phyloP scores from a whole-genome alignment of 64 coral and sea anemone genomes.

The Pocillopora verrucosa region DNA sequence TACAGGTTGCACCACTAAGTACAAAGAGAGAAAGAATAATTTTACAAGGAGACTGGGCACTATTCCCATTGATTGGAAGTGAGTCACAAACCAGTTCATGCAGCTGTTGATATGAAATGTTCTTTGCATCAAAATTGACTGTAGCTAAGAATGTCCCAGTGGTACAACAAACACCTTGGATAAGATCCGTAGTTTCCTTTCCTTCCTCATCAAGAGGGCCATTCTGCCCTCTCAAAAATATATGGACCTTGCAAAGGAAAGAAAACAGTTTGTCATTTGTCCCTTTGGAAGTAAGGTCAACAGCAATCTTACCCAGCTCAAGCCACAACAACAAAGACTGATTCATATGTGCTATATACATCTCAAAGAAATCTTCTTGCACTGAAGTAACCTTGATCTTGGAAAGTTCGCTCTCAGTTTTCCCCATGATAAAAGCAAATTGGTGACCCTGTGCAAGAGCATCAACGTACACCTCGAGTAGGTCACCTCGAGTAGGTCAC shows the following conservation, averaged over 20 bases:
- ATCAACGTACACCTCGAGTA: neutral
- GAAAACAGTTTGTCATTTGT: neutral
- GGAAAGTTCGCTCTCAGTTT: neutral
- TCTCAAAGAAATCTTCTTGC: conserved; percentile 5
- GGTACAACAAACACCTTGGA: neutral
- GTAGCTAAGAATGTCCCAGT: conserved; percentile 12
- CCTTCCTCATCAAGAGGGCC: neutral
- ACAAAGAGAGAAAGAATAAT: neutral
- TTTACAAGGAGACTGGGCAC: neutral
- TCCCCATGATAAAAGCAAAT: neutral
- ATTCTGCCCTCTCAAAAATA: neutral
- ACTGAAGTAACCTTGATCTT: neutral
- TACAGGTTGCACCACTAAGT: neutral
- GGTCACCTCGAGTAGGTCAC: neutral
- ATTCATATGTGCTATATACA: neutral
- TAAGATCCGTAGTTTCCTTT: neutral
- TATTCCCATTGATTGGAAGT: neutral
- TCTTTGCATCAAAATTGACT: neutral
- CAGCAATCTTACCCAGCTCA: too few species aligned
- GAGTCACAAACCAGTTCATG: neutral
- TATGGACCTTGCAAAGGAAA: neutral
- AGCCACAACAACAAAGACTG: neutral
- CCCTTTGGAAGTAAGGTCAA: neutral
- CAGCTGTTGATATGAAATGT: neutral
- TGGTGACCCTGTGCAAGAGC: neutral